A percentile compares a stretch with the other conserved stretches of the same genome.
Conservation (phyloP, 2,888 invertebrate species). For the Stenchaetothrips biformis region DNA sequence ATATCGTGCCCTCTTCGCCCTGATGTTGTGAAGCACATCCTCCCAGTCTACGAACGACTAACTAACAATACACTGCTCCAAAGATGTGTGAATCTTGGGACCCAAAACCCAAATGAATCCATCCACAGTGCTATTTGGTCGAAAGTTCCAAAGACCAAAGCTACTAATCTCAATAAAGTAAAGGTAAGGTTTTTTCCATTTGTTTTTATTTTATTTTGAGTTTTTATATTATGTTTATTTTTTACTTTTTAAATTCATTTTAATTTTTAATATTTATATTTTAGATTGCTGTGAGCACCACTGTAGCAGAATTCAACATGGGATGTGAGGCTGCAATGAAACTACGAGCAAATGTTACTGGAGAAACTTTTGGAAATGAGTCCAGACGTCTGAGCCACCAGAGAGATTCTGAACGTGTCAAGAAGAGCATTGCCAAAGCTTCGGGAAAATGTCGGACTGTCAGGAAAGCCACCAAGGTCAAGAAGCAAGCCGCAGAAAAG, state of each 20-base stretch:
- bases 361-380: background rate
- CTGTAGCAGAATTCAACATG: background rate
- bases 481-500: background rate
- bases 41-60: slow-evolving; percentile 26
- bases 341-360: background rate
- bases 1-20: background rate
- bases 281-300: background rate
- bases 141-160: slow-evolving; percentile 26
- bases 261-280: background rate
- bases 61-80: slow-evolving; percentile 21
- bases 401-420: background rate
- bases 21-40: slow-evolving; percentile 30
- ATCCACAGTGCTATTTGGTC: slow-evolving; percentile 28
- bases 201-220: background rate
- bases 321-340: background rate
- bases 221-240: background rate
- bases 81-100: slow-evolving; percentile 28
- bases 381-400: background rate
- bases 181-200: background rate
- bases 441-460: background rate
- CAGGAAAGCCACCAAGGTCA: background rate
- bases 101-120: slow-evolving; percentile 28
- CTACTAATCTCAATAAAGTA: slow-evolving; percentile 2
- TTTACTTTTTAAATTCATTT: background rate
- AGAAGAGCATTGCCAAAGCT: background rate